Evolutionary conservation across 2,113 vertebrate genomes (phyloP).

Genomic region (Oryzias curvinotus): DNA sequence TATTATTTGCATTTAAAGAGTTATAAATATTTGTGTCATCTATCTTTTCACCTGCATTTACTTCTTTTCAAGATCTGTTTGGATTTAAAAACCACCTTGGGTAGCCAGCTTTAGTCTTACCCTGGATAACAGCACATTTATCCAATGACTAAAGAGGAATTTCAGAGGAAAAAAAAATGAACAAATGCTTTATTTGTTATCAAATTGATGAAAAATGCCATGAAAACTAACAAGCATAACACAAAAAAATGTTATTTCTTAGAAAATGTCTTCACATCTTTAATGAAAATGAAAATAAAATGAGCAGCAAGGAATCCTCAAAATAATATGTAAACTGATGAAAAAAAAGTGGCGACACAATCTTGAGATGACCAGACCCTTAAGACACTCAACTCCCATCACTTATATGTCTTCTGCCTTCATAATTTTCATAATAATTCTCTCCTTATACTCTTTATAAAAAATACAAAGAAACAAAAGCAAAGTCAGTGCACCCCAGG

Average conservation of each 20-base stretch:
- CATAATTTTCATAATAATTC: slow-evolving; percentile 73
- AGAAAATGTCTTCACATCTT: slow-evolving; percentile 52
- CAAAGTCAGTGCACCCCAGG: slow-evolving; percentile 30
- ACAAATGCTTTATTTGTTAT: slow-evolving; percentile 86
- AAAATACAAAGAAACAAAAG: slow-evolving; percentile 75
- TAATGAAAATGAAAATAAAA: slow-evolving; percentile 76
- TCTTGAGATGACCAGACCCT: slow-evolving; percentile 78
- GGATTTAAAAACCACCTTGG: too few species aligned
- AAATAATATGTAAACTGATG: slow-evolving; percentile 59
- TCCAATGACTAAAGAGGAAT: slow-evolving; percentile 26
- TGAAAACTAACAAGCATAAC: slow-evolving; percentile 71
- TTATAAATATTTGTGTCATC: too few species aligned
- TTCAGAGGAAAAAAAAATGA: slow-evolving; percentile 39
- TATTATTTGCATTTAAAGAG: too few species aligned
- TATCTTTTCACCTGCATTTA: too few species aligned
- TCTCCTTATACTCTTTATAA: slow-evolving; percentile 67
- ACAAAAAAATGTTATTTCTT: slow-evolving; percentile 65
- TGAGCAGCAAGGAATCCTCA: slow-evolving; percentile 6
- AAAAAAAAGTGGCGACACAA: slow-evolving; percentile 75
- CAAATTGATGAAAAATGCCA: slow-evolving; percentile 82
- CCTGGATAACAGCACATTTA: not conserved
- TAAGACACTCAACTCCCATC: slow-evolving; percentile 78
- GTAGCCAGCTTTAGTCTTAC: too few species aligned
- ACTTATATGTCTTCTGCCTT: slow-evolving; percentile 53
- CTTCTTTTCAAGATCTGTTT: too few species aligned